phyloP scores from a whole-genome alignment of 2,797 vertebrate genomes.

The Xenopus petersii region DNA sequence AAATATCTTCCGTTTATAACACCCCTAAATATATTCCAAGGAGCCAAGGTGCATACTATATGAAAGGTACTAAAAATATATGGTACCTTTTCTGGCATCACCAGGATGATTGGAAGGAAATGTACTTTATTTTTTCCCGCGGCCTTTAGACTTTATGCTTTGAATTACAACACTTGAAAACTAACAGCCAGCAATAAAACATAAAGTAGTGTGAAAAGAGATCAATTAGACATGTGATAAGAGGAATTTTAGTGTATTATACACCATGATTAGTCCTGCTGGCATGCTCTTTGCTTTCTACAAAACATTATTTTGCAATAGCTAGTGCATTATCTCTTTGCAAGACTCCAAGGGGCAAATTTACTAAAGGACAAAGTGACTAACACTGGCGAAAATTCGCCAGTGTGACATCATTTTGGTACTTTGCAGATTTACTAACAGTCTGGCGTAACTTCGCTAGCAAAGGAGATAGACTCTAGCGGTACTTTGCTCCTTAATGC shows the following conservation, averaged over 20 bases:
- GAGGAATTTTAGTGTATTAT: background rate
- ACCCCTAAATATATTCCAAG: too few species aligned
- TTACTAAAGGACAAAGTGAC: too few species aligned
- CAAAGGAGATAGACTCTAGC: too few species aligned
- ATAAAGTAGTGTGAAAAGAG: background rate
- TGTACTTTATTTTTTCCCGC: slow-evolving; percentile 26
- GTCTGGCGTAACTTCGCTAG: too few species aligned
- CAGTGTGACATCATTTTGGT: too few species aligned
- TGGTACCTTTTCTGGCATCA: background rate
- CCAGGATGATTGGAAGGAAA: slow-evolving; percentile 11
- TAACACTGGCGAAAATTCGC: too few species aligned
- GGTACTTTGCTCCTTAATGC: too few species aligned
- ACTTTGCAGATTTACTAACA: too few species aligned
- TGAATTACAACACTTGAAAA: slow-evolving; percentile 6
- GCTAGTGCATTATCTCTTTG: too few species aligned
- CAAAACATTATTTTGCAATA: background rate
- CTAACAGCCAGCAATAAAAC: background rate
- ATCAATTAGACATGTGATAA: background rate
- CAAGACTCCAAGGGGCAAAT: too few species aligned
- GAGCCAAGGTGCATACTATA: too few species aligned
- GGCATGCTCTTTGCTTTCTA: background rate
- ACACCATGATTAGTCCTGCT: background rate
- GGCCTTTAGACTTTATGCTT: slow-evolving; percentile 14
- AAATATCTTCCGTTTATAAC: too few species aligned
- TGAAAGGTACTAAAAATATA: background rate